Conservation (phyloP, 2,113 vertebrate species). For the Muntiacus muntjak region DNA sequence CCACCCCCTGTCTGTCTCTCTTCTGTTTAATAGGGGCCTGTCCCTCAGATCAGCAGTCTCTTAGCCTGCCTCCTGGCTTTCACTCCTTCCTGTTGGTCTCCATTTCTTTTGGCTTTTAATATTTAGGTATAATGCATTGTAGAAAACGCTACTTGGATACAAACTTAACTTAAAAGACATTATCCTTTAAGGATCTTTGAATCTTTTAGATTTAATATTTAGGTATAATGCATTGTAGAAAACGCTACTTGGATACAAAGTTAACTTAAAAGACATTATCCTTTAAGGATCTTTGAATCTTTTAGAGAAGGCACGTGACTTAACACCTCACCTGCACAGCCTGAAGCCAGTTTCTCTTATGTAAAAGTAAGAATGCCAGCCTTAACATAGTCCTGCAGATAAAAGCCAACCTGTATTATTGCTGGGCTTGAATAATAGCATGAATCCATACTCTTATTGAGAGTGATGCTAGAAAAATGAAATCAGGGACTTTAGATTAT, state of each 20-base stretch:
- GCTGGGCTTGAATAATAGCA: neutral
- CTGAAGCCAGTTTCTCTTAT: neutral
- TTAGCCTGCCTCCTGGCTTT: neutral
- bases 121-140: neutral
- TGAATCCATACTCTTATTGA: neutral
- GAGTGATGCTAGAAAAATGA: conserved; percentile 27
- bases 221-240: neutral
- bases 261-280: conserved; percentile 8
- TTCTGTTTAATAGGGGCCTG: neutral
- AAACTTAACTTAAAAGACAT: conserved; percentile 9
- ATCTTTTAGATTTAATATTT: conserved; percentile 1
- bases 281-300: neutral
- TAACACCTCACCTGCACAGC: neutral
- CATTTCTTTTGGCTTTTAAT: neutral
- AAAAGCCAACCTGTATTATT: neutral
- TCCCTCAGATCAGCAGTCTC: neutral
- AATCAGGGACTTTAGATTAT: conserved; percentile 11
- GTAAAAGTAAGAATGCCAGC: neutral
- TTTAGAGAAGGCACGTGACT: neutral
- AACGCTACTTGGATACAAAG: conserved; percentile 12
- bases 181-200: neutral
- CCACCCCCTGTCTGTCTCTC: no score
- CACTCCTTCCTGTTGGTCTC: neutral
- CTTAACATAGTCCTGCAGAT: neutral
- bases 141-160: conserved; percentile 30